phyloP scores from a whole-genome alignment of 2,888 invertebrate species.

The Tinea semifulvella region DNA sequence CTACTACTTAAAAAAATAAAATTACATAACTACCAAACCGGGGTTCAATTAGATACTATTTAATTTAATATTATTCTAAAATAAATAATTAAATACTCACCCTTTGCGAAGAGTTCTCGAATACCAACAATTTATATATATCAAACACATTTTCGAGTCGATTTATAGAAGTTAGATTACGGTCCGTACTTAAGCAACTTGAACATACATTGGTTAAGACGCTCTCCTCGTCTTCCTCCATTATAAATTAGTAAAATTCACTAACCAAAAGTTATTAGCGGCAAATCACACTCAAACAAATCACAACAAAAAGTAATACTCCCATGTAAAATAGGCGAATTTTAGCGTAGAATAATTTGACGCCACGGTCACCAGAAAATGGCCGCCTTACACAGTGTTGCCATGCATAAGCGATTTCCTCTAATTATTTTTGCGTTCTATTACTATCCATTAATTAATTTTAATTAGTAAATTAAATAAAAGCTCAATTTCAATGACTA shows the following conservation, averaged over 20 bases:
- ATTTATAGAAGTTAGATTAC: slow-evolving; percentile 42
- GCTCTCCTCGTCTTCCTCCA: slow-evolving; percentile 55
- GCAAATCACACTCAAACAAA: slow-evolving; percentile 40
- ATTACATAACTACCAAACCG: too few species aligned
- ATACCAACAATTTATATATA: slow-evolving; percentile 49
- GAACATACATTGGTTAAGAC: slow-evolving; percentile 39
- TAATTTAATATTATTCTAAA: not conserved
- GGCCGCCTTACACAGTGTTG: slow-evolving; percentile 56
- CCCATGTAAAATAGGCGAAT: slow-evolving; percentile 65
- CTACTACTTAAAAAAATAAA: too few species aligned
- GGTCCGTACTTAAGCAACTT: slow-evolving; percentile 47
- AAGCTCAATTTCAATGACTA: too few species aligned
- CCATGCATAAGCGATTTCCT: too few species aligned
- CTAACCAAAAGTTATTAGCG: slow-evolving; percentile 27
- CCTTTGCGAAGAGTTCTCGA: slow-evolving; percentile 48
- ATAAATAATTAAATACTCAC: slow-evolving; percentile 34
- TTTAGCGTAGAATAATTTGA: slow-evolving; percentile 37
- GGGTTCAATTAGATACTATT: too few species aligned
- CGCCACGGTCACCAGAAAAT: slow-evolving; percentile 62
- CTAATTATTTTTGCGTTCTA: too few species aligned
- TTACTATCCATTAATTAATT: too few species aligned
- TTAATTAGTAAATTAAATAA: too few species aligned
- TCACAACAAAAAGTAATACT: slow-evolving; percentile 64
- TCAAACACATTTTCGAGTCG: slow-evolving; percentile 35
- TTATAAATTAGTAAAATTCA: slow-evolving; percentile 25